These are phyloP conservation scores for Hydraecia micacea DNA, from an alignment of 2,888 invertebrate genomes.

Conservation along the genomic window DNA sequence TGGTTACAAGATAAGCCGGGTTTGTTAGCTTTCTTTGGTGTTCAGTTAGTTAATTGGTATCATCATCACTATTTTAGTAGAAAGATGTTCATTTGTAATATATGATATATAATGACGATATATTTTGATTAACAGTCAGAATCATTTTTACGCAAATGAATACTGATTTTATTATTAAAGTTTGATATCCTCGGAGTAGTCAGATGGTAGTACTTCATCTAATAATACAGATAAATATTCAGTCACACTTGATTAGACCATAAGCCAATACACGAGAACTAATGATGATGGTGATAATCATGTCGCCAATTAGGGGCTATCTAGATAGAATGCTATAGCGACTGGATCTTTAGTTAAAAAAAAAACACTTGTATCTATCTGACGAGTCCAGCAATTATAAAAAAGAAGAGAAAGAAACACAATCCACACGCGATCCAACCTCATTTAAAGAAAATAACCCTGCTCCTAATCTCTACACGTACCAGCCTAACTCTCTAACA, in stretches of 20 bases:
- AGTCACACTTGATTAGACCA: neutral
- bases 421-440: neutral
- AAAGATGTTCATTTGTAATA: neutral
- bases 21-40: neutral
- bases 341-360: neutral
- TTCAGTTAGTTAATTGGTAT: neutral
- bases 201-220: neutral
- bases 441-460: neutral
- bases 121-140: neutral
- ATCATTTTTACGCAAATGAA: neutral
- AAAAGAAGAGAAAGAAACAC: neutral
- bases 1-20: constrained; percentile 14
- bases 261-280: neutral
- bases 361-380: neutral
- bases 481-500: constrained; percentile 26
- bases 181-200: neutral
- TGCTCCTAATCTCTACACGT: constrained; percentile 5
- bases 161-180: neutral
- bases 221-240: neutral
- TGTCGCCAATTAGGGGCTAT: neutral
- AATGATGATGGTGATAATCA: neutral
- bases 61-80: neutral
- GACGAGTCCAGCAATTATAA: neutral
- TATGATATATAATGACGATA: neutral
- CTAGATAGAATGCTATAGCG: neutral